A percentile compares a stretch with the other conserved stretches of the same genome.
Conservation (phyloP, 2,113 vertebrate genomes). For the Pterocles gutturalis region DNA sequence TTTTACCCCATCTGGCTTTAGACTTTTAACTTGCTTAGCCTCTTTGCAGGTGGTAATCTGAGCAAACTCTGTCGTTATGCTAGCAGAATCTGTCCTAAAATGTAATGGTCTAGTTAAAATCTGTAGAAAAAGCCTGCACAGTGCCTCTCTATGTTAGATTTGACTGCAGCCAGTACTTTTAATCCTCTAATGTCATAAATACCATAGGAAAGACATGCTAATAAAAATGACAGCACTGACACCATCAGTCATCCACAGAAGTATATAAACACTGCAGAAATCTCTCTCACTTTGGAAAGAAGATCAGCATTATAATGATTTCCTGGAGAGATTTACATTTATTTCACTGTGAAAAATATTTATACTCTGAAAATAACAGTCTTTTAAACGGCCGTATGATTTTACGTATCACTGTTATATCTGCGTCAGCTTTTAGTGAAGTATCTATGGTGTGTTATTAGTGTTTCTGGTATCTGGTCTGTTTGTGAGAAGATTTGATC, state of each 20-base stretch:
- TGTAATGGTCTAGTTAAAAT: neutral
- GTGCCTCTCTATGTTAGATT: neutral
- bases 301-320: neutral
- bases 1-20: neutral
- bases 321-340: neutral
- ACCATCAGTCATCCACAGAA: neutral
- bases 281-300: neutral
- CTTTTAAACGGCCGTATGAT: neutral
- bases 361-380: neutral
- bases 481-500: neutral
- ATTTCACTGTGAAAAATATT: neutral
- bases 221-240: conserved; percentile 13
- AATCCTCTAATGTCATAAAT: conserved; percentile 5
- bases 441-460: neutral
- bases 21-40: neutral
- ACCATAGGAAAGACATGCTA: neutral
- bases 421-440: neutral
- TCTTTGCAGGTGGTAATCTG: neutral
- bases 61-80: neutral
- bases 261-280: neutral
- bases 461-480: neutral
- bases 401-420: neutral
- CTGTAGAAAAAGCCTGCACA: neutral
- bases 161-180: neutral
- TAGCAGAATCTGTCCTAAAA: neutral